Evolutionary conservation across 2,888 invertebrate species (phyloP), one percentile per base, ranked within the genome.

Genomic region (Gastrophysa polygoni): DNA sequence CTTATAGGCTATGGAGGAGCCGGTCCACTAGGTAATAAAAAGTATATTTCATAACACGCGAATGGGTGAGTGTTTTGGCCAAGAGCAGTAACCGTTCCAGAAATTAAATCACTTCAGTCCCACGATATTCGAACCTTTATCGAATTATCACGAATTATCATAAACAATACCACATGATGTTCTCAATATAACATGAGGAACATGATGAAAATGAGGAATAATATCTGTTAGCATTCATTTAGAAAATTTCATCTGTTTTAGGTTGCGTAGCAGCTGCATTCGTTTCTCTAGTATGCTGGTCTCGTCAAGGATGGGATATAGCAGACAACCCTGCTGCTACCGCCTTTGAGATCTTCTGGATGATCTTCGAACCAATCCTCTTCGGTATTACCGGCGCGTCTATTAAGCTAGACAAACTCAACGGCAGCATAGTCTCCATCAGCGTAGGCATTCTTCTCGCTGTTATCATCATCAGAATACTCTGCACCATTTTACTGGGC

Each of bases 271-370:
- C 91, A 7, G 89, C 92, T 4, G 91, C 93, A 0, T 95, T 95
- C 78, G 86, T 93, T 56, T 91, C 93, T 17, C 87, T 91, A 71
- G 88, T 90, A 71, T 89, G 89, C 75, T 95, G 95, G 95, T 86
- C 89, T 38, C 87, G 88, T 61, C 89, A 91, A 71, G 93, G 93
- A 47, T 93, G 93, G 93, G 91, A 92, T 54, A 85, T 93, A 28
- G 93, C 93, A 62, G 92, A 93, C 67, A 94, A 95, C 81, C 92
- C 93, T 0, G 93, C 96, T 0, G 89, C 91, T 0, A 91, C 92
- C 0, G 90, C 93, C 11, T 94, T 96, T 74, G 94, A 93, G 81
- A 90, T 94, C 65, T 89, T 96, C 80, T 98, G 98, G 98, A 92
- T 94, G 91, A 88, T 97, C 69, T 95, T 96, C 79, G 96, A 98